Base-by-base conservation (phyloP, 2,797 vertebrate species). In the Artibeus lituratus region DNA sequence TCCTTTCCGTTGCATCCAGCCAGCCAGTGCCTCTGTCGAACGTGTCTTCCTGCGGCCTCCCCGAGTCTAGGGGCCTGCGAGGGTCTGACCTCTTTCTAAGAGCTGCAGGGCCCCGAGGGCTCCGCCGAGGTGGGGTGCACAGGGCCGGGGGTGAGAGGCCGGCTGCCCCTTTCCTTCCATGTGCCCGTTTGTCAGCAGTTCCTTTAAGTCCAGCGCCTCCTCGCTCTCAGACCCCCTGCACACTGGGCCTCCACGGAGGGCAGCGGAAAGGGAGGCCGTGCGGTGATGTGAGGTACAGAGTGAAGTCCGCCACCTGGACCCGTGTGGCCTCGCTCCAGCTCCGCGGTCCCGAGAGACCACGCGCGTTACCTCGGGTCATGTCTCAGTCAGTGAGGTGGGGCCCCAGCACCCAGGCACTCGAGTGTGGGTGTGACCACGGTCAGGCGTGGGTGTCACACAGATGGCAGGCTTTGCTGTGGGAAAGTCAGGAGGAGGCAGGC, bases 231-330 rank as follows among this genome's bases (percentile, higher is more conserved):
- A 19, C 21, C 12, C 5, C 69, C 14, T 49, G 42, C 35, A 39
- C 1, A 6, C 3, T 2, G 10, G 57, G 24, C 24, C 4, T 78
- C 29, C 10, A 16, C 3, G 35, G 9, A 19, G 18, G 80, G 39
- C 10, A 67, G 42, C 21, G 24, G 67, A 21, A 3, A 76, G 69
- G 14, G 24, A 77, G 57, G 35, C 14, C 6, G 37, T 6, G 8
- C 0, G 0, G 0, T 1, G 35, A 37, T 3, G 21, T 0, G 7
- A 32, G 2, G n/a, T 12, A 7, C 18, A 9, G n/a, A 29, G 67
- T 14, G 14, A 4, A 35, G 29, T 4, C 1, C 0, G n/a, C 22
- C 10, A 2, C 29, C 22, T 1, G 8, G 39, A 39, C 16, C 42
- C 21, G 21, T 4, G 2, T 10, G 42, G 62, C 9, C 78, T 26